A percentile compares a stretch with the other conserved stretches of the same genome.
phyloP scores from a whole-genome alignment of 2,888 invertebrate species.

The Artemia sinica region DNA sequence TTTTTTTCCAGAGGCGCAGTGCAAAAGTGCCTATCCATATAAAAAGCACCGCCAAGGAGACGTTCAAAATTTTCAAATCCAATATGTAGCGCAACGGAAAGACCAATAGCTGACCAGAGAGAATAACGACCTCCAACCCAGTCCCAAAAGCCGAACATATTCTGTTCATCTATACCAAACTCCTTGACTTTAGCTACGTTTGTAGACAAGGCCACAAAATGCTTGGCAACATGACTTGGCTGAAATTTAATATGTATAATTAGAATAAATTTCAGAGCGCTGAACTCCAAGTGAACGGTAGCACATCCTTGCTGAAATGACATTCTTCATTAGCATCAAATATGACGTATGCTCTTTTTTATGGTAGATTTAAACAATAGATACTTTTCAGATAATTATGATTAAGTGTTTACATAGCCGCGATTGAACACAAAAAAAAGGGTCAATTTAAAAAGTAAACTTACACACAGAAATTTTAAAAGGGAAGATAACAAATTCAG shows the following conservation, averaged over 20 bases:
- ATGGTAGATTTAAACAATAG: no score
- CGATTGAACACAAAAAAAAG: no score
- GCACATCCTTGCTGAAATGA: no score
- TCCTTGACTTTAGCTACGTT: slow-evolving; percentile 83
- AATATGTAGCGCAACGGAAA: slow-evolving; percentile 80
- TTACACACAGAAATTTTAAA: no score
- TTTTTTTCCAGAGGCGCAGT: slow-evolving; percentile 73
- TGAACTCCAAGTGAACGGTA: no score
- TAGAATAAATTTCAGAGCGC: no score
- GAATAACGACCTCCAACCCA: slow-evolving; percentile 98
- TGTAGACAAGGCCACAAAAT: slow-evolving; percentile 95
- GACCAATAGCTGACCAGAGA: slow-evolving; percentile 96
- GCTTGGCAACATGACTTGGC: slow-evolving; percentile 60
- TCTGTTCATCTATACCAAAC: slow-evolving; percentile 89
- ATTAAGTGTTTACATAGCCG: no score
- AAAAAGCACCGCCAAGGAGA: slow-evolving; percentile 74
- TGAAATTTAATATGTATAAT: slow-evolving; percentile 25
- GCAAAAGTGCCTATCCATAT: slow-evolving; percentile 82
- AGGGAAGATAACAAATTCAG: no score
- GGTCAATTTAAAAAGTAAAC: no score
- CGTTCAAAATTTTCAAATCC: slow-evolving; percentile 89
- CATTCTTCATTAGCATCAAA: no score
- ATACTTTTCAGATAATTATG: no score
- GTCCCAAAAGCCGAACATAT: slow-evolving; percentile 99
- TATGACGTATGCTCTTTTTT: no score